Base-by-base conservation (phyloP, 2,113 vertebrate genomes). In the Argyrosomus japonicus region DNA sequence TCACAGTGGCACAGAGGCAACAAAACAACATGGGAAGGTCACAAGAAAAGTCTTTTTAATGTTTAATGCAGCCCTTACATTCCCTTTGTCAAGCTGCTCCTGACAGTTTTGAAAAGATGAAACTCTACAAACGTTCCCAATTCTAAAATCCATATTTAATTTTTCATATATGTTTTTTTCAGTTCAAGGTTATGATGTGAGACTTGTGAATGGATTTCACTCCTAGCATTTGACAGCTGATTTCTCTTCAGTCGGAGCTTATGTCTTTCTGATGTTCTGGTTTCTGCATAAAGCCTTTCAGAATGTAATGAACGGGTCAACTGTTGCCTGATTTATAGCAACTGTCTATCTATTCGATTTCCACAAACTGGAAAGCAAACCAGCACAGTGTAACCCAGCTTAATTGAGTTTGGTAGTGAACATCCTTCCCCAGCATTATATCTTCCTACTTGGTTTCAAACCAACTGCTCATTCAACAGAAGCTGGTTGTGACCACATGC, bases 11-110 rank as follows among this genome's bases (percentile, higher is more conserved):
- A 67, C 29, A 54, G 70, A 54, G 82, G 80, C 76, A 86, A 76
- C 75, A 79, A 86, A 86, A 88, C 79, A 82, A 79, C 83, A 79
- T 5, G 25, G 43, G 67, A 89, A 92, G 87, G 84, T 90, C 87
- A 85, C 65, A 56, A 77, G 61, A 87, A 89, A 91, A 86, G 63
- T 69, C 79, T 83, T 87, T 87, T 47, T 13, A 64, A 89, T 81
- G 76, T 79, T 87, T 87, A 85, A 88, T 77, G 62, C 50, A 57
- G 51, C 69, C 23, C 68, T 75, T 64, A 77, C 56, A 58, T 72
- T 84, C 75, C 25, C 45, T 89, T 84, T 86, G 62, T 85, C 54
- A 78, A 27, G 64, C 58, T 75, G 68, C 48, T 81, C 81, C 67
- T 79, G 78, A 76, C 70, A 69, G 45, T 50, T 84, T 77, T 79